phyloP scores from a whole-genome alignment of 2,113 vertebrate genomes.

The Osmerus mordax region DNA sequence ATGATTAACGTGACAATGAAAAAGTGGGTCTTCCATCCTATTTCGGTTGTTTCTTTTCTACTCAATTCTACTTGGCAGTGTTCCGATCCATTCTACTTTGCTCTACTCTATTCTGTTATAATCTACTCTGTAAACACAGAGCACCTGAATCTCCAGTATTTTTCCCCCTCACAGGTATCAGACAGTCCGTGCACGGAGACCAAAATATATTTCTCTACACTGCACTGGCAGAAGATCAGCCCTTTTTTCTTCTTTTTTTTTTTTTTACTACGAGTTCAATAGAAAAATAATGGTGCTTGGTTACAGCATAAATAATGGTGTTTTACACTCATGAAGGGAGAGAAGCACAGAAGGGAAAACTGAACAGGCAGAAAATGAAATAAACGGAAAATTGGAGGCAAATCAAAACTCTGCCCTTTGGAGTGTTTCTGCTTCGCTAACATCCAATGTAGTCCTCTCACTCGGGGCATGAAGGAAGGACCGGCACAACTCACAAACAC shows the following conservation, averaged over 20 bases:
- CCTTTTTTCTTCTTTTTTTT: not conserved
- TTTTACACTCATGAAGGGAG: conserved; percentile 34
- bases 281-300: conserved; percentile 24
- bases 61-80: no score
- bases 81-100: no score
- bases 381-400: conserved; percentile 57
- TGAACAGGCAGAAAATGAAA: conserved; percentile 35
- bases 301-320: conserved; percentile 46
- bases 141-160: no score
- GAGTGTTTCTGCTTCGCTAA: conserved; percentile 26
- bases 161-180: no score
- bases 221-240: not conserved
- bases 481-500: conserved; percentile 36
- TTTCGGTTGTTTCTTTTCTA: no score
- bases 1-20: not conserved
- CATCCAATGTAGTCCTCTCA: conserved; percentile 16
- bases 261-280: not conserved
- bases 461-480: conserved; percentile 37
- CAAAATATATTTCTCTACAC: not conserved
- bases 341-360: conserved; percentile 40
- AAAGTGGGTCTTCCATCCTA: not conserved
- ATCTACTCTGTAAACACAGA: no score
- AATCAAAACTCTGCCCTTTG: conserved; percentile 56
- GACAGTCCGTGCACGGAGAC: not conserved
- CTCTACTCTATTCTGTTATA: no score